A percentile compares a stretch with the other conserved stretches of the same genome.
Evolutionary conservation across 2,113 vertebrate species (phyloP).

Genomic region (Paedocypris sp.): DNA sequence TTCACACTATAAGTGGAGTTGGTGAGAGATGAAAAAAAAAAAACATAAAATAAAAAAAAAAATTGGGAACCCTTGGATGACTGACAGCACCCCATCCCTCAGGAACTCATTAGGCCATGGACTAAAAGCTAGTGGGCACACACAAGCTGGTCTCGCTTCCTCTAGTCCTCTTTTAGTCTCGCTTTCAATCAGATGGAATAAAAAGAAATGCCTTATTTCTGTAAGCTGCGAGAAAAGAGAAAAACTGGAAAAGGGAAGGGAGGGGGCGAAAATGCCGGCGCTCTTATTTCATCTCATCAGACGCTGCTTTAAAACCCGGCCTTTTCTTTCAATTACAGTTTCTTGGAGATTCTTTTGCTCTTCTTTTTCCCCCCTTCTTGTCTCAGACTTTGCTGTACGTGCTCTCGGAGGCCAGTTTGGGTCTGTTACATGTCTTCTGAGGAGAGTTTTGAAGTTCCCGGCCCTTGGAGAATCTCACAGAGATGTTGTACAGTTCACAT

Average conservation of each 20-base stretch:
- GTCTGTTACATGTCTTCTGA: slow-evolving; percentile 59
- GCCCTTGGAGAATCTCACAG: slow-evolving; percentile 51
- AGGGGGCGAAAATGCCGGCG: slow-evolving; percentile 34
- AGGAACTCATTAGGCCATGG: slow-evolving; percentile 72
- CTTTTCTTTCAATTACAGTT: slow-evolving; percentile 56
- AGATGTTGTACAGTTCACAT: slow-evolving; percentile 30
- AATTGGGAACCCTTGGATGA: slow-evolving; percentile 43
- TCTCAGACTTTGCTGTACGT: slow-evolving; percentile 34
- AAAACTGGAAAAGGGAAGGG: slow-evolving; percentile 21
- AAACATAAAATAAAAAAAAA: too few relatives aligned
- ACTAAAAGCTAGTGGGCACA: slow-evolving; percentile 70
- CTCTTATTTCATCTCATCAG: slow-evolving; percentile 61
- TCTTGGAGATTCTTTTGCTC: slow-evolving; percentile 42
- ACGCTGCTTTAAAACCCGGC: slow-evolving; percentile 47
- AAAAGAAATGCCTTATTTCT: slow-evolving; percentile 53
- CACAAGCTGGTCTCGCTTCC: slow-evolving; percentile 52
- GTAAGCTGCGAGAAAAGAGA: slow-evolving; percentile 37
- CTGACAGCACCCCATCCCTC: slow-evolving; percentile 64
- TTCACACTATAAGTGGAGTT: slow-evolving; percentile 49
- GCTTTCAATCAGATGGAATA: slow-evolving; percentile 58
- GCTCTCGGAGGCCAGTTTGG: slow-evolving; percentile 54
- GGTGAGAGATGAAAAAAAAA: slow-evolving; percentile 37
- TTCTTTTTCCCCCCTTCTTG: slow-evolving; percentile 25
- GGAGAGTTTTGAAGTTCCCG: slow-evolving; percentile 60
- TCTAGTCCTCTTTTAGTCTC: slow-evolving; percentile 60